Evolutionary conservation across 2,888 invertebrate genomes (phyloP).

Genomic region (Spodoptera littoralis): DNA sequence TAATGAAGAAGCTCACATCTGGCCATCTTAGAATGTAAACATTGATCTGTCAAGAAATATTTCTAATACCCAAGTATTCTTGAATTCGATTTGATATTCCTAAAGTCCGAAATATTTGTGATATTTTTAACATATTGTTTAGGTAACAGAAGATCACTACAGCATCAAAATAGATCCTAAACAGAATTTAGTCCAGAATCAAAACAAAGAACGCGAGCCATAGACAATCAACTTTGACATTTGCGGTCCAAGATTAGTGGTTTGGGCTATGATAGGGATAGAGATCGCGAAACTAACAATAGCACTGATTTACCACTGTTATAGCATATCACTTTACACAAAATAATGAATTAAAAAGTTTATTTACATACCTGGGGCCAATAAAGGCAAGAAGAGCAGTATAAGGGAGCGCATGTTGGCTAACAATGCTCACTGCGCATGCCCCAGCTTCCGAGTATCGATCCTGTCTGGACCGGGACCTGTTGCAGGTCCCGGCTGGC

Average conservation of each 20-base stretch:
- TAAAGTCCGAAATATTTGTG: too few species aligned
- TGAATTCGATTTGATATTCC: too few species aligned
- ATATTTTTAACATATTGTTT: too few species aligned
- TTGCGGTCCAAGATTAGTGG: conserved; percentile 35
- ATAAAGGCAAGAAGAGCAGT: conserved; percentile 78
- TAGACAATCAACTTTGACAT: conserved; percentile 66
- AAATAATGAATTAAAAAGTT: conserved; percentile 38
- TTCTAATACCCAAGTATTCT: neutral
- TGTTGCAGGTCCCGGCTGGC: conserved; percentile 79
- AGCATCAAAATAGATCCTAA: neutral
- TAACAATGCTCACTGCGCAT: conserved; percentile 77
- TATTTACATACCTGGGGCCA: conserved; percentile 80
- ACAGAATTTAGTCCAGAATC: conserved; percentile 18
- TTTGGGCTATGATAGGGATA: conserved; percentile 20
- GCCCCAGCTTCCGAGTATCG: conserved; percentile 82
- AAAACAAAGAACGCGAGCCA: conserved; percentile 56
- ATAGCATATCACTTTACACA: conserved; percentile 13
- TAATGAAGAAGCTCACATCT: neutral
- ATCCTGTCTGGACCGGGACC: conserved; percentile 78
- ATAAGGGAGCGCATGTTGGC: conserved; percentile 83
- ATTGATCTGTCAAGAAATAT: conserved; percentile 27
- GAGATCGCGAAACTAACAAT: conserved; percentile 38
- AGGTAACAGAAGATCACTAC: too few species aligned
- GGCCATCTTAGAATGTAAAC: conserved; percentile 19
- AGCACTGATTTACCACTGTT: conserved; percentile 34